These are phyloP conservation scores for Tetrao urogallus DNA, from an alignment of 2,113 vertebrate species.

Conservation along the genomic window DNA sequence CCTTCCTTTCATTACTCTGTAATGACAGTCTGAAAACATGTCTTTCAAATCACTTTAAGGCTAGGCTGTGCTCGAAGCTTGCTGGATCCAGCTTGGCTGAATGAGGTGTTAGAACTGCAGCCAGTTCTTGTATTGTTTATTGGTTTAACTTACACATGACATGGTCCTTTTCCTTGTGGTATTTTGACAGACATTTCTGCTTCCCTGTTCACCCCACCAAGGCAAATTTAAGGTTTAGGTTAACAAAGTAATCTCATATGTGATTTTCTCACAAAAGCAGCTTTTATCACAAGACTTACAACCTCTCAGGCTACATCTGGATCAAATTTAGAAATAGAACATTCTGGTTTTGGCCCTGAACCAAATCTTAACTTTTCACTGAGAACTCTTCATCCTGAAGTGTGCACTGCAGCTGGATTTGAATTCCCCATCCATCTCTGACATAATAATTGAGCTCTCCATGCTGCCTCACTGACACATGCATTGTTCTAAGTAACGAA, in stretches of 20 bases:
- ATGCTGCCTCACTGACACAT: not conserved
- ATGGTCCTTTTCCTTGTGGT: rapidly evolving
- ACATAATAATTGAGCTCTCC: not conserved
- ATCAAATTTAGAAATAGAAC: not conserved
- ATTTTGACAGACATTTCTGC: not conserved
- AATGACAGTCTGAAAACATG: rapidly evolving
- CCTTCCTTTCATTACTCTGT: not conserved
- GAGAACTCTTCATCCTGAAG: not conserved
- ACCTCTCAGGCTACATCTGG: not conserved
- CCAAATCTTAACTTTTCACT: not conserved
- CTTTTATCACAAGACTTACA: not conserved
- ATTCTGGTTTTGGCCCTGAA: not conserved
- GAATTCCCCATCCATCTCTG: not conserved
- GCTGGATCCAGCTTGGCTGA: not conserved
- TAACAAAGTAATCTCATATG: not conserved
- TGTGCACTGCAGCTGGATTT: not conserved
- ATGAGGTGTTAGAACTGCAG: not conserved
- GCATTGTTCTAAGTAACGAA: not conserved
- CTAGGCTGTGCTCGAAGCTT: not conserved
- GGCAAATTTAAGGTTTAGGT: not conserved
- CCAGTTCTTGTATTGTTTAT: not conserved
- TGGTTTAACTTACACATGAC: not conserved
- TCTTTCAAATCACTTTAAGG: not conserved
- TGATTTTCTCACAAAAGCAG: not conserved
- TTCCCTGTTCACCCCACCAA: not conserved